Base-by-base conservation (phyloP, 2,797 vertebrate species). In the Choloepus didactylus region DNA sequence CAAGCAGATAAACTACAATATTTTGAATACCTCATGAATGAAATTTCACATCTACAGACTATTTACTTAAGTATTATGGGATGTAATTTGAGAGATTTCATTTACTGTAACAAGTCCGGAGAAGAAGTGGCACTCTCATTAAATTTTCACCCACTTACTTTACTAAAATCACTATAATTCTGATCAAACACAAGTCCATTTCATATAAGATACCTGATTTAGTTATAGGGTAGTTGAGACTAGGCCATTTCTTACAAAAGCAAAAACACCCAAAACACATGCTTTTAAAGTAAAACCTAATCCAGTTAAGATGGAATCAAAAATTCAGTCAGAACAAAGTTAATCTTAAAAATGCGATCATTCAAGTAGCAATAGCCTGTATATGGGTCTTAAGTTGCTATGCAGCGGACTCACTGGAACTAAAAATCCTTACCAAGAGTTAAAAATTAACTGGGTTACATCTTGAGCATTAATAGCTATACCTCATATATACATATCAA, bases 11-110 rank as follows among this genome's bases (percentile, higher is more conserved):
- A 88, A 93, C 54, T 67, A 38, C 31, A 89, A 29, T 29, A 66
- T 89, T 93, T 44, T 69, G 5, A 81, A 84, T 91, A 93, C 66
- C 67, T 87, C 87, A 91, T 51, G 95, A 94, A 67, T 70, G 56
- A 60, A 87, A 88, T 51, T 87, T 92, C 38, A 75, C 49, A 6
- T 38, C 92, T 93, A 89, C 18, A 85, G 27, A 81, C 31, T 83
- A 84, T 41, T 27, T 46, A 86, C 12, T 83, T 89, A 92, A 95
- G 23, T 86, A 21, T 60, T 93, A 83, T 11, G 8, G 91, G 59
- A 79, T 84, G 4, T 60, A 92, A 95, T 93, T 69, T 87, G 44
- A 60, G 15, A 96, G 29, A 81, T 31, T 84, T 85, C 23, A 44
- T 2, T 88, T 46, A 82, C 54, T n/a, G 44, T 27, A 89, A 18